Evolutionary conservation across 1,140 invertebrate species (phyloP), one percentile per base, ranked within the genome.

Genomic region (Ruditapes philippinarum): DNA sequence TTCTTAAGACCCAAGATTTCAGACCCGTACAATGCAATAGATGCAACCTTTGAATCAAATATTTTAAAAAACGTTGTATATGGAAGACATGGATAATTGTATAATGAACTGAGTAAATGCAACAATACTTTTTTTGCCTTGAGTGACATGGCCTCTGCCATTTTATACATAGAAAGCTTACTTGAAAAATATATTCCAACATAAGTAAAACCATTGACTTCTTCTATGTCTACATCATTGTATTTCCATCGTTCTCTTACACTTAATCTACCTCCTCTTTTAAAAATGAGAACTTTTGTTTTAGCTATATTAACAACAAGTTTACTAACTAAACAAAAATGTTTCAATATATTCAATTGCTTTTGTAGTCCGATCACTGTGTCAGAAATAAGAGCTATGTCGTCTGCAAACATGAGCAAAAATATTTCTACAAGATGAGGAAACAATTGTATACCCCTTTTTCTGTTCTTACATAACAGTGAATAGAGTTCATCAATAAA

Each of bases 391-490:
- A 28, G 19, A 9, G n/a, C 62, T 14, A 68, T 36, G 28, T 68
- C 62, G 19, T 68, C 25, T 31, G 62, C 62, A 68, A 68, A 68
- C 62, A 68, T 68, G 3, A 5, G 62, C 62, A 68, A 68, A 68
- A 25, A 68, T 31, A 68, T 2, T 68, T 68, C 62, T 68, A 49
- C 45, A 49, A 49, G 7, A 49, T 49, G 45, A 49, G n/a, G n/a
- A n/a, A n/a, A n/a, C n/a, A n/a, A n/a, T n/a, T n/a, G n/a, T n/a
- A n/a, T n/a, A n/a, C n/a, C n/a, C n/a, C n/a, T n/a, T n/a, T n/a
- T n/a, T n/a, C n/a, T n/a, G n/a, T n/a, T n/a, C n/a, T n/a, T n/a
- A n/a, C n/a, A n/a, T n/a, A n/a, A n/a, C n/a, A n/a, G n/a, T n/a
- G n/a, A n/a, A n/a, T n/a, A n/a, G n/a, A n/a, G n/a, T n/a, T n/a